A percentile compares a stretch with the other conserved stretches of the same genome.
Evolutionary conservation across 2,888 invertebrate genomes (phyloP).

Genomic region (Stenodera caucasica): DNA sequence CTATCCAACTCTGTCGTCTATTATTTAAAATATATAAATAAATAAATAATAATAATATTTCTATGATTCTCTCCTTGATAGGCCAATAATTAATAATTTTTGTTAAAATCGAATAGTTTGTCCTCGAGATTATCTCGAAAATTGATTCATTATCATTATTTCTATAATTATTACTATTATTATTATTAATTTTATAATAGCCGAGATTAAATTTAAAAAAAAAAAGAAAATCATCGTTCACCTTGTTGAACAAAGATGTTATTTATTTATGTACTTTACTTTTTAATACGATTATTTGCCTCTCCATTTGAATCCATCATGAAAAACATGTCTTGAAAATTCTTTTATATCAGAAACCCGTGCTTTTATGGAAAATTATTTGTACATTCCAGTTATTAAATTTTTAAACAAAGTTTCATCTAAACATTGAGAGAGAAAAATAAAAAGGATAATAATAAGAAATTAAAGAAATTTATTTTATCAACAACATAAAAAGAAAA

Average conservation of each 20-base stretch:
- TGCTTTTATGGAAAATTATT: background rate
- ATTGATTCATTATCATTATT: too few species aligned
- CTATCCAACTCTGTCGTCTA: too few species aligned
- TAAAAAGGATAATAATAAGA: background rate
- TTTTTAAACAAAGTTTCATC: background rate
- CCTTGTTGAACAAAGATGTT: background rate
- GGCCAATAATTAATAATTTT: too few species aligned
- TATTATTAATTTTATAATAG: too few species aligned
- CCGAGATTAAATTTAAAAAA: background rate
- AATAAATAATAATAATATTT: too few species aligned
- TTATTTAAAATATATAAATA: too few species aligned
- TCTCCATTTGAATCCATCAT: constrained; percentile 17
- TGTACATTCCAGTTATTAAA: background rate
- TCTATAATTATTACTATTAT: too few species aligned
- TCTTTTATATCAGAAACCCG: background rate
- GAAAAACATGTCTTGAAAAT: constrained; percentile 24
- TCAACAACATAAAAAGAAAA: background rate
- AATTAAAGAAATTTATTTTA: background rate
- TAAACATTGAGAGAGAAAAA: background rate
- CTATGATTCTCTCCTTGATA: too few species aligned
- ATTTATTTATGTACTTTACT: constrained; percentile 21
- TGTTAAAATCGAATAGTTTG: too few species aligned
- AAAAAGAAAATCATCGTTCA: background rate
- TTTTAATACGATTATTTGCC: constrained; percentile 28
- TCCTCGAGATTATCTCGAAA: too few species aligned